Percentiles rank a stretch among this genome's conserved stretches.
Conservation (phyloP, 53 echinoderm and acorn worm genomes). For the Hippasteria phrygiana region DNA sequence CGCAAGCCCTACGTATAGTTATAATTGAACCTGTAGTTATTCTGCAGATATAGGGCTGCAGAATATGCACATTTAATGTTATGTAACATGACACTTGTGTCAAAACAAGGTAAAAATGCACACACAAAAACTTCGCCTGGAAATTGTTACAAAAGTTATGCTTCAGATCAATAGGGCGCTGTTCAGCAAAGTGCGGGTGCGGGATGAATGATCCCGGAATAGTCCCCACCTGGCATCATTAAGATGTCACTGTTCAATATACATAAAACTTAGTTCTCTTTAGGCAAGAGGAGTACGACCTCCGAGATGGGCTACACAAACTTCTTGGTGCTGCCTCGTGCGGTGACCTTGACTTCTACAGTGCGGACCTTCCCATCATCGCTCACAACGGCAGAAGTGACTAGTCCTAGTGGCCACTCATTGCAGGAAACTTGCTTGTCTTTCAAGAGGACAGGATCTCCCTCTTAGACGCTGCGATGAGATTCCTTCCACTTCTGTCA, state of each 20-base stretch:
- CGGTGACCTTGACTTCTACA: no score
- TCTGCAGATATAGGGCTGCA: no score
- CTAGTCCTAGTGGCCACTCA: conserved; percentile 38
- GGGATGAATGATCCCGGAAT: background rate
- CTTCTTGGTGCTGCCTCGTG: conserved; percentile 1
- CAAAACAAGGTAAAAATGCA: no score
- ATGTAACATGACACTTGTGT: no score
- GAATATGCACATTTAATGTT: no score
- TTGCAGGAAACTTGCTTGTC: conserved; percentile 48
- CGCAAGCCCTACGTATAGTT: no score
- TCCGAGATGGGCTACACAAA: conserved; percentile 47
- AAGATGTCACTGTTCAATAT: conserved; percentile 3
- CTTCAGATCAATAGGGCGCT: no score
- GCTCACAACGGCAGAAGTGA: background rate
- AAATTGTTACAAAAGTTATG: no score
- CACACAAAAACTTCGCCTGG: no score
- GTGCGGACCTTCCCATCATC: no score
- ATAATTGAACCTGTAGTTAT: no score
- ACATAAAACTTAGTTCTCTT: conserved; percentile 4
- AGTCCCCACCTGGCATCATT: conserved; percentile 21
- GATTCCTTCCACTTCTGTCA: conserved; percentile 28
- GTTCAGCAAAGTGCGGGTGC: background rate
- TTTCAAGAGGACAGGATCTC: conserved; percentile 56
- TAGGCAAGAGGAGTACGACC: conserved; percentile 27
- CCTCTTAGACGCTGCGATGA: conserved; percentile 19